Evolutionary conservation across 2,113 vertebrate species (phyloP), one percentile per base, ranked within the genome.

Genomic region (Centropus bengalensis): DNA sequence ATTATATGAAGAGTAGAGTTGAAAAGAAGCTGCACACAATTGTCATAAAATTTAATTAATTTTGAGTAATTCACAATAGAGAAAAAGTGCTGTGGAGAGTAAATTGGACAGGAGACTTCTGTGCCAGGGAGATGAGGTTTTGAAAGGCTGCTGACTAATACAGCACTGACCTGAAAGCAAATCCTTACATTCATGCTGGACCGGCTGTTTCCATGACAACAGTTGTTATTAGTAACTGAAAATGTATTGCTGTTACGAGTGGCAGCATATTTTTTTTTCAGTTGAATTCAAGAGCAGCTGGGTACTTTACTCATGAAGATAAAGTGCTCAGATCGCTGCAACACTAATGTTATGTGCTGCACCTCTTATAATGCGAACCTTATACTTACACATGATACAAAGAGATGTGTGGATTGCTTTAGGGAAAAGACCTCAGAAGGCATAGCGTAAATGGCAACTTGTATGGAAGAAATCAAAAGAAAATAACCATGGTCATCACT

Each of bases 211-310:
- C 98, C 97, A 97, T 97, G 97, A 91, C 97, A 97, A 98, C 97
- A 82, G 97, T 97, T 98, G 97, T 97, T 97, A 98, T 97, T 97
- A 98, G 98, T 96, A 96, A 97, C 96, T 95, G 97, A 96, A 98
- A 98, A 97, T 97, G 97, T 96, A 97, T 97, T 96, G 94, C 96
- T 95, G 93, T 96, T 95, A 97, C 95, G 96, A 97, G 96, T 96
- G 91, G 96, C 96, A 97, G 96, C 93, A 94, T 95, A 73, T 96
- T 97, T 94, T 91, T 93, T 36, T 94, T 58, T 60, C 96, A 96
- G 96, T 45, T 88, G 93, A 94, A 97, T 97, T 97, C 89, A 85
- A 95, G 93, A 97, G 95, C 96, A 97, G 94, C 97, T 97, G 97
- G 96, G 94, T 96, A 96, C 95, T 96, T 96, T 95, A 88, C 92